Percentiles rank a stretch among this genome's conserved stretches.
Evolutionary conservation across 1,140 invertebrate species (phyloP).

Genomic region (Drosophila setifemur): DNA sequence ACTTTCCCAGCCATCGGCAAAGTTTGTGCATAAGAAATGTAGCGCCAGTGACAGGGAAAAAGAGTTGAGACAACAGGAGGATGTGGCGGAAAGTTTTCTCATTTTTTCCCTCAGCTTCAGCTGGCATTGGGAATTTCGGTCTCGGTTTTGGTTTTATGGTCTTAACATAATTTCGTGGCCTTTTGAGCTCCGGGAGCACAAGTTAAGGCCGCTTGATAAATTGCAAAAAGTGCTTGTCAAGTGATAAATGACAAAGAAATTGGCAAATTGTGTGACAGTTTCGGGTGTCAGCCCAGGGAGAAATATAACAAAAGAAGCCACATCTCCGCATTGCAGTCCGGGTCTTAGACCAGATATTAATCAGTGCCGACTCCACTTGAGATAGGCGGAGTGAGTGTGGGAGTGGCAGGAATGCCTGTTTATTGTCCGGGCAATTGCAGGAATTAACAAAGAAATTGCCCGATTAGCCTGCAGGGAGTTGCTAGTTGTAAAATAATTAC

Average conservation of each 20-base stretch:
- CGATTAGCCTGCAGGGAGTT: conserved; percentile 32
- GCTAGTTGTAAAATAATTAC: conserved; percentile 40
- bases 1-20: conserved; percentile 7
- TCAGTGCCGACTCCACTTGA: conserved; percentile 17
- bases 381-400: not conserved
- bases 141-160: conserved; percentile 4
- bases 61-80: conserved; percentile 12
- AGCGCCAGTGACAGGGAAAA: conserved; percentile 4
- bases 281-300: not conserved
- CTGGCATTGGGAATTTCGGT: conserved; percentile 12
- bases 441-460: conserved; percentile 52
- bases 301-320: conserved; percentile 19
- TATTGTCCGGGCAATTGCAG: conserved; percentile 36
- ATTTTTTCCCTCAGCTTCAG: conserved; percentile 4
- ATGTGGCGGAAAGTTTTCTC: conserved; percentile 9
- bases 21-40: conserved; percentile 37
- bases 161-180: conserved; percentile 53
- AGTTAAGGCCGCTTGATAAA: conserved; percentile 73
- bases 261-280: conserved; percentile 59
- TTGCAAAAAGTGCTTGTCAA: conserved; percentile 48
- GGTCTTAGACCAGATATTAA: conserved; percentile 34
- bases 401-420: not conserved
- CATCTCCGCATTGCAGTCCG: conserved; percentile 23
- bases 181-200: conserved; percentile 52
- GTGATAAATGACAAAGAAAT: conserved; percentile 77